Conservation (phyloP, 2,113 vertebrate genomes). For the Copsychus sechellarum region DNA sequence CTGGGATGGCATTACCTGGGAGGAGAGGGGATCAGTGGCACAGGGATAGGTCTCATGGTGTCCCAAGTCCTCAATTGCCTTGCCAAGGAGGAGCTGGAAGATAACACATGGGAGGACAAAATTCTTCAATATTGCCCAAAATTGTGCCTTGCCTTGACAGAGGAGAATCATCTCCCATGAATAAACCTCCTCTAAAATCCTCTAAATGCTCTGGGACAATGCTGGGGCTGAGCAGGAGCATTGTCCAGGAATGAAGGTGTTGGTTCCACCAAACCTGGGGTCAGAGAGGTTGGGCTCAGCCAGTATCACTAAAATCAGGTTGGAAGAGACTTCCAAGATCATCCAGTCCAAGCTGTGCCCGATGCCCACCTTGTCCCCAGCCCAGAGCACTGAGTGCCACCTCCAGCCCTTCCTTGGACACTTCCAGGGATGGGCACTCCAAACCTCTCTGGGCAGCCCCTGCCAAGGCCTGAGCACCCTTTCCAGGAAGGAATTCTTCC, state of each 20-base stretch:
- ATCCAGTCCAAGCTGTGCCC: accelerated
- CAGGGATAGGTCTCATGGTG: accelerated
- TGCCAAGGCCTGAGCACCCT: background rate
- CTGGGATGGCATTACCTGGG: background rate
- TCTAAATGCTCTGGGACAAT: background rate
- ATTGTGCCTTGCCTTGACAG: accelerated
- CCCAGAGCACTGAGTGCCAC: background rate
- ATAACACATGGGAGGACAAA: accelerated
- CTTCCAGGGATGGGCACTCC: background rate
- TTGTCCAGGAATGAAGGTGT: accelerated
- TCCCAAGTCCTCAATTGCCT: background rate
- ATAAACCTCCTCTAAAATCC: background rate
- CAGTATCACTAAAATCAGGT: background rate
- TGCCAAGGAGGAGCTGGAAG: background rate
- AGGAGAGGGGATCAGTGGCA: background rate
- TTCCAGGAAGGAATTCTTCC: background rate
- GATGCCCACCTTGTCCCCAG: background rate
- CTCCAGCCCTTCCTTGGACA: background rate
- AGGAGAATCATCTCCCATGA: background rate
- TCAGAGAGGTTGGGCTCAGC: background rate
- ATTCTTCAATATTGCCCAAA: background rate
- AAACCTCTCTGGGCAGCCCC: too few species aligned
- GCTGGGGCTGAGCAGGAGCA: background rate
- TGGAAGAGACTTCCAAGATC: background rate
- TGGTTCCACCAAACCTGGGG: background rate